Base-by-base conservation (phyloP, 2,113 vertebrate species). In the Phainopepla nitens region DNA sequence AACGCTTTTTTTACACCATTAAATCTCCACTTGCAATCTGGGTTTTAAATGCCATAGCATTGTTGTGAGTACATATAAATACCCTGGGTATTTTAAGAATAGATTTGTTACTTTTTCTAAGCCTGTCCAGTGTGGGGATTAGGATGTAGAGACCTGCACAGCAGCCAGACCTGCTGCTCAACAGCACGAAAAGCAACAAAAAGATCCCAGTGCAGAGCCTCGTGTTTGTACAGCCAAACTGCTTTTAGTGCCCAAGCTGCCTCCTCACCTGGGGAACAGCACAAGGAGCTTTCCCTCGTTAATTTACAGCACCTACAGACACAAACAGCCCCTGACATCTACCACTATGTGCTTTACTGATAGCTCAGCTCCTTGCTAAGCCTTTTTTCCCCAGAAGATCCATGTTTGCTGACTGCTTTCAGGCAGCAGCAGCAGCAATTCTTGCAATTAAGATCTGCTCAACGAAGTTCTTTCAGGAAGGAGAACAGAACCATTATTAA, bases 1-100 rank as follows among this genome's bases (percentile, higher is more conserved):
- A 25, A n/a, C 29, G 47, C 31, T 16, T 58, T n/a, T 51, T 51
- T 76, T 50, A 24, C 27, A 23, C 25, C 56, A 58, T 45, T 39
- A 68, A 77, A 77, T n/a, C 58, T 44, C 50, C 17, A 41, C 27
- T 31, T 69, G 20, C 13, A 60, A 31, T 21, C n/a, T 54, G 42
- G 19, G 16, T 39, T 68, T 47, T 18, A 28, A 41, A 31, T 5
- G 9, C 6, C 31, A 22, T 0, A 28, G 53, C 3, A 1, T 3
- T 49, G 39, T 15, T 80, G 41, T 56, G 53, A 41, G 49, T 39
- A 6, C 23, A 64, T 11, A 28, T 6, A 54, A 76, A 83, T 8
- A 60, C 24, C 27, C 29, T 15, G 20, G 24, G 13, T 60, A 64
- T 31, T 56, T 81, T 23, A 49, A 73, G 58, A 29, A 58, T 21